Evolutionary conservation across 2,113 vertebrate genomes (phyloP).

Genomic region (Anser cygnoides): DNA sequence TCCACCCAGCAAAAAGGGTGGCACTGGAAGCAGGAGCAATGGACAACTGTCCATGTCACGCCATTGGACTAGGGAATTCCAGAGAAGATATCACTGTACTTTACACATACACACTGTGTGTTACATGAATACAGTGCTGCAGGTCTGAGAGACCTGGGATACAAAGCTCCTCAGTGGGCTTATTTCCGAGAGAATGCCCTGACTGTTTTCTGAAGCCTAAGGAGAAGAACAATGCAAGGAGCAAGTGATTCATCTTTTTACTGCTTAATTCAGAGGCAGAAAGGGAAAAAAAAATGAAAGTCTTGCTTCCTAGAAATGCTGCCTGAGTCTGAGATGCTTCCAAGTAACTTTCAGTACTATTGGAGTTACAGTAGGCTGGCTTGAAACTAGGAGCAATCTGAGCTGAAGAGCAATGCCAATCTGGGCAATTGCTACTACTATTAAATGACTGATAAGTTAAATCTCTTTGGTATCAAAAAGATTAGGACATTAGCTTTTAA

Average conservation of each 20-base stretch:
- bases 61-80: not conserved
- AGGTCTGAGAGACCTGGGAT: not conserved
- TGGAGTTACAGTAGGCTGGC: not conserved
- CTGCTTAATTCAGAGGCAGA: not conserved
- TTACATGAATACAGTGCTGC: not conserved
- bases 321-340: not conserved
- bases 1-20: not conserved
- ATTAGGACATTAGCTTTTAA: not conserved
- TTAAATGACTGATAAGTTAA: not conserved
- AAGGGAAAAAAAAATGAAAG: not conserved
- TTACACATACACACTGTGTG: not conserved
- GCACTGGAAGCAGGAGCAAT: not conserved
- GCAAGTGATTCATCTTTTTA: not conserved
- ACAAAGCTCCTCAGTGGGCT: not conserved
- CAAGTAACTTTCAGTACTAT: not conserved
- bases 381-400: not conserved
- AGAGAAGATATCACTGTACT: not conserved
- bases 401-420: not conserved
- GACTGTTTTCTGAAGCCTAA: not conserved
- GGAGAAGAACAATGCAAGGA: not conserved
- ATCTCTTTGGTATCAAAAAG: not conserved
- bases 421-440: not conserved
- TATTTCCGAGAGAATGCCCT: not conserved
- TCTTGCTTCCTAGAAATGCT: not conserved
- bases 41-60: rapidly evolving